Evolutionary conservation across 2,113 vertebrate genomes (phyloP).

Genomic region (Podarcis cretensis): DNA sequence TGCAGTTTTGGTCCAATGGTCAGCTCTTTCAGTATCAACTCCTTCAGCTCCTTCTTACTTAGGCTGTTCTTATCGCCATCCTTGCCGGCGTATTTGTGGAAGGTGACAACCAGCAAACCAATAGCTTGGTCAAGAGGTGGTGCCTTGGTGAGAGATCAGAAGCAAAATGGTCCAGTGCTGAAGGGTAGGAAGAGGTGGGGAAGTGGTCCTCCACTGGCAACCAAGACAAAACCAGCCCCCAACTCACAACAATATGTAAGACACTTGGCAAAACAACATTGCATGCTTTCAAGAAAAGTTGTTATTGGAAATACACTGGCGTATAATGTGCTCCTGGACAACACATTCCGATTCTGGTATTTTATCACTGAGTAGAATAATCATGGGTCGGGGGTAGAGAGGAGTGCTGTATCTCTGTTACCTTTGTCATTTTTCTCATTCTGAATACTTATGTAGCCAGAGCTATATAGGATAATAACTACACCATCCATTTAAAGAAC

Average conservation of each 20-base stretch:
- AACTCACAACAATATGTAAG: neutral
- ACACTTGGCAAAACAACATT: neutral
- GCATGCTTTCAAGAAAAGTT: neutral
- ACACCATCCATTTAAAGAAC: too few relatives aligned
- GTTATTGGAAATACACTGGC: neutral
- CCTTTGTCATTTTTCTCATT: neutral
- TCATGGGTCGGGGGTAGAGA: too few relatives aligned
- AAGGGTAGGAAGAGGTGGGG: neutral
- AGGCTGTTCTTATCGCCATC: constrained; percentile 64
- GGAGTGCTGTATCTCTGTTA: too few relatives aligned
- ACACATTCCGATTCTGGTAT: too few relatives aligned
- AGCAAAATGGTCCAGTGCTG: too few relatives aligned
- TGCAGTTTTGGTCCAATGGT: constrained; percentile 66
- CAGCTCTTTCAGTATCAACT: constrained; percentile 75
- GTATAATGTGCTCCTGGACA: neutral
- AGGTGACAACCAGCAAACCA: constrained; percentile 45
- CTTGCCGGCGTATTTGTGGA: constrained; percentile 76
- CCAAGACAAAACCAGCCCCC: too few relatives aligned
- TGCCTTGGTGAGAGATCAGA: too few relatives aligned
- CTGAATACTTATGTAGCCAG: neutral
- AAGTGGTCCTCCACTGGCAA: too few relatives aligned
- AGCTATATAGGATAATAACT: neutral
- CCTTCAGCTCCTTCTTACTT: constrained; percentile 80
- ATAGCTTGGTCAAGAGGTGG: constrained; percentile 36
- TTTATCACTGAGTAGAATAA: too few relatives aligned